phyloP scores from a whole-genome alignment of 2,113 vertebrate species.

The Rhea pennata region DNA sequence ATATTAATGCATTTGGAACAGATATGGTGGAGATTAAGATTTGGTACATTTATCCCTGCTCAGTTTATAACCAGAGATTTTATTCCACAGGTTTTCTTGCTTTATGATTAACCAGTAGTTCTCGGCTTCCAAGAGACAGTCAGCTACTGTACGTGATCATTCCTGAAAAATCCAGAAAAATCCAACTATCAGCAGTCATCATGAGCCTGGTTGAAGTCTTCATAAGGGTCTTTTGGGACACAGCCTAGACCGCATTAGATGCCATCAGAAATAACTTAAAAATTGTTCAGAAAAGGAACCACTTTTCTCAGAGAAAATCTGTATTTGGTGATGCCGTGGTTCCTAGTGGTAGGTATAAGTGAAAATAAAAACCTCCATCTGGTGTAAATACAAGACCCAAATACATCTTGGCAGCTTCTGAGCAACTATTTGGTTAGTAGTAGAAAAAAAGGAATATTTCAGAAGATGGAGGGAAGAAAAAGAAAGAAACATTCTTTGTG shows the following conservation, averaged over 20 bases:
- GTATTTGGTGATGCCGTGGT: slow-evolving; percentile 1
- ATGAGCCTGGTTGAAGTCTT: neutral
- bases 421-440: neutral
- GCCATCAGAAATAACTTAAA: neutral
- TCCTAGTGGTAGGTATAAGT: slow-evolving; percentile 2
- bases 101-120: neutral
- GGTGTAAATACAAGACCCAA: slow-evolving; percentile 40
- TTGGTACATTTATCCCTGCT: neutral
- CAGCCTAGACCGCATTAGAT: neutral
- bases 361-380: slow-evolving; percentile 36
- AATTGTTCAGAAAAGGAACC: neutral
- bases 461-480: neutral
- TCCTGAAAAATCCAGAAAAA: neutral
- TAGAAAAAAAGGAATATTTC: neutral
- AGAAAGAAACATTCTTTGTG: neutral
- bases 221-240: neutral
- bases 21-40: neutral
- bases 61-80: neutral
- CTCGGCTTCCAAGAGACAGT: neutral
- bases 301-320: slow-evolving; percentile 30
- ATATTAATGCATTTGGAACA: neutral
- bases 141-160: neutral
- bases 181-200: neutral
- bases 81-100: neutral
- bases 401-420: slow-evolving; percentile 15